Conservation (phyloP, 2,888 invertebrate species). For the Dynastes tityus region DNA sequence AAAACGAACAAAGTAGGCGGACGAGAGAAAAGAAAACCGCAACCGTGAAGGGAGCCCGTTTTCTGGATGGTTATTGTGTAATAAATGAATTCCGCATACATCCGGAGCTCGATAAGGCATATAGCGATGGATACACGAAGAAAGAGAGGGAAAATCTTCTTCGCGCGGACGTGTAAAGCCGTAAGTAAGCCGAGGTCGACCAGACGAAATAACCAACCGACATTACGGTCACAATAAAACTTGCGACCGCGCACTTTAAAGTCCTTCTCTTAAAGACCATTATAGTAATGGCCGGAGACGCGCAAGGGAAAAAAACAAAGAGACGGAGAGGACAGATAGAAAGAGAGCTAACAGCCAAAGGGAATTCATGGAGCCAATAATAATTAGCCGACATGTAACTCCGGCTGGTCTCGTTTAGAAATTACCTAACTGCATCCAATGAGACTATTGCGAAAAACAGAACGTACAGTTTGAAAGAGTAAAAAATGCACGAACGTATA, state of each 20-base stretch:
- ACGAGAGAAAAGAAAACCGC: constrained; percentile 17
- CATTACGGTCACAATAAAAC: constrained; percentile 44
- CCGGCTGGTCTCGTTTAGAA: no score
- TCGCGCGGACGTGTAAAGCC: constrained; percentile 34
- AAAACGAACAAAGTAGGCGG: no score
- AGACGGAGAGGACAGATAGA: not conserved
- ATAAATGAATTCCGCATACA: constrained; percentile 44
- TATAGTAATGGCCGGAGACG: constrained; percentile 25
- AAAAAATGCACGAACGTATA: no score
- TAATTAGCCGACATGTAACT: no score
- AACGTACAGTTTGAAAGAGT: no score
- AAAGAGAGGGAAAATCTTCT: not conserved
- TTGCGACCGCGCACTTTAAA: constrained; percentile 29
- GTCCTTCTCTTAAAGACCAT: constrained; percentile 12
- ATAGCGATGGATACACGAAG: not conserved
- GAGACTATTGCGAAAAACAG: no score
- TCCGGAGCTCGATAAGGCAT: constrained; percentile 23
- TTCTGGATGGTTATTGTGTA: constrained; percentile 40
- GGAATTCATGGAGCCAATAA: no score
- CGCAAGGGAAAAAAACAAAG: not conserved
- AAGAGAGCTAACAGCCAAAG: not conserved
- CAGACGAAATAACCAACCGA: constrained; percentile 29
- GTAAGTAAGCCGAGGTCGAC: constrained; percentile 31
- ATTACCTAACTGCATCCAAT: no score
- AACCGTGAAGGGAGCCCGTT: not conserved